Conservation (phyloP, 2,888 invertebrate species). For the Bugula neritina region DNA sequence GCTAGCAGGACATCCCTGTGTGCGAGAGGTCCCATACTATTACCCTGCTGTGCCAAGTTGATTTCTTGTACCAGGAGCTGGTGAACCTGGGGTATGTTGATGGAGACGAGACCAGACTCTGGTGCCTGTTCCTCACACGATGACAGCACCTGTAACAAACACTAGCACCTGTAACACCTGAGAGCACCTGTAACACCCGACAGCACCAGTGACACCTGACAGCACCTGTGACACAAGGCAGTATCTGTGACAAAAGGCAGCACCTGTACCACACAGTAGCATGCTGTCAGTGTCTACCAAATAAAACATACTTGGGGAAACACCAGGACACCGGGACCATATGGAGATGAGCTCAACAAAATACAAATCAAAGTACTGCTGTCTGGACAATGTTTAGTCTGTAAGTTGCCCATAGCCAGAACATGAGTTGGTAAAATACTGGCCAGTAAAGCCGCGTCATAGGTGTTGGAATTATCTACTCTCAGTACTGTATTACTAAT, state of each 20-base stretch:
- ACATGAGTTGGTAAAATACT: too few species aligned
- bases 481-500: too few species aligned
- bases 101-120: neutral
- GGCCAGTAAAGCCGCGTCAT: too few species aligned
- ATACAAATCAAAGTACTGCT: too few species aligned
- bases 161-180: neutral
- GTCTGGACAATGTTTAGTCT: too few species aligned
- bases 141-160: neutral
- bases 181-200: neutral
- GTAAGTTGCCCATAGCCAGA: too few species aligned
- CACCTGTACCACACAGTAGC: neutral
- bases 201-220: neutral
- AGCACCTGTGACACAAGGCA: neutral
- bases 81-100: conserved; percentile 21
- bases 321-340: too few species aligned
- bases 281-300: too few species aligned
- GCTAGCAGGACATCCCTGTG: conserved; percentile 1
- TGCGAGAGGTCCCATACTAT: neutral
- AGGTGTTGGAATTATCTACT: too few species aligned
- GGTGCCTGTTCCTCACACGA: conserved; percentile 19
- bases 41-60: neutral
- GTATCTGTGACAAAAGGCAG: neutral
- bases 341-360: too few species aligned
- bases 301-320: too few species aligned
- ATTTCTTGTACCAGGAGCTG: conserved; percentile 10